Percentiles rank a stretch among this genome's conserved stretches.
phyloP scores from a whole-genome alignment of 2,113 vertebrate genomes.

The Panurus biarmicus region DNA sequence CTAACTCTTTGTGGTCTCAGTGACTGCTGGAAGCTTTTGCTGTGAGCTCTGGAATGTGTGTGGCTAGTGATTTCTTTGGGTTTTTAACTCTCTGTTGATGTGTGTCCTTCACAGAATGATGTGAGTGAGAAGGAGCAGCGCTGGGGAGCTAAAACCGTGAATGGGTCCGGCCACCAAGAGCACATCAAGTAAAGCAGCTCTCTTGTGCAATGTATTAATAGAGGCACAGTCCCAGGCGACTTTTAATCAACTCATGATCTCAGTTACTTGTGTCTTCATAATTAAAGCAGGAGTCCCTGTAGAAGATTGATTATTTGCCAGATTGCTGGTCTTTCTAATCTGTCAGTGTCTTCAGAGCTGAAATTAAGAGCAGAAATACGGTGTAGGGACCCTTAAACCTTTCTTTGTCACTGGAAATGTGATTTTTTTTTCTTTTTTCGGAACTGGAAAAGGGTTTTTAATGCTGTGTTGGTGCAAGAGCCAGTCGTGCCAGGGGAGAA shows the following conservation, averaged over 20 bases:
- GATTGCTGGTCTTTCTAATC: not conserved
- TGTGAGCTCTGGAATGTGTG: not conserved
- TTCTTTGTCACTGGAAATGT: not conserved
- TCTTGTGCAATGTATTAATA: not conserved
- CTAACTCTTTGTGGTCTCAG: not conserved
- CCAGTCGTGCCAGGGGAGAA: not conserved
- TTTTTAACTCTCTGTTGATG: not conserved
- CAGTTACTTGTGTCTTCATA: not conserved
- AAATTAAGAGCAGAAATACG: not conserved
- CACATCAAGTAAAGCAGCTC: conserved; percentile 86
- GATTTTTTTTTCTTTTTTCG: too few relatives aligned
- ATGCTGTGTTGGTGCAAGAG: not conserved
- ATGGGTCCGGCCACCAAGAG: conserved; percentile 92
- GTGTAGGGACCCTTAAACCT: not conserved
- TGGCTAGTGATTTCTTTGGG: not conserved
- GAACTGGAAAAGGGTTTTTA: not conserved
- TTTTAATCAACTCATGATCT: not conserved
- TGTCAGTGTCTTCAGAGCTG: not conserved
- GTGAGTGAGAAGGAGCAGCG: conserved; percentile 94
- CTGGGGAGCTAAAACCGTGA: conserved; percentile 95
- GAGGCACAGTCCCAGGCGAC: not conserved
- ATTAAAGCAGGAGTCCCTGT: not conserved
- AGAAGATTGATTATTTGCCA: not conserved
- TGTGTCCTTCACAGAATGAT: conserved; percentile 80
- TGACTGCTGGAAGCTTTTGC: not conserved